A percentile compares a stretch with the other conserved stretches of the same genome.
These are phyloP conservation scores for Gorsachius goisagi DNA, from an alignment of 2,113 vertebrate genomes.

Conservation along the genomic window DNA sequence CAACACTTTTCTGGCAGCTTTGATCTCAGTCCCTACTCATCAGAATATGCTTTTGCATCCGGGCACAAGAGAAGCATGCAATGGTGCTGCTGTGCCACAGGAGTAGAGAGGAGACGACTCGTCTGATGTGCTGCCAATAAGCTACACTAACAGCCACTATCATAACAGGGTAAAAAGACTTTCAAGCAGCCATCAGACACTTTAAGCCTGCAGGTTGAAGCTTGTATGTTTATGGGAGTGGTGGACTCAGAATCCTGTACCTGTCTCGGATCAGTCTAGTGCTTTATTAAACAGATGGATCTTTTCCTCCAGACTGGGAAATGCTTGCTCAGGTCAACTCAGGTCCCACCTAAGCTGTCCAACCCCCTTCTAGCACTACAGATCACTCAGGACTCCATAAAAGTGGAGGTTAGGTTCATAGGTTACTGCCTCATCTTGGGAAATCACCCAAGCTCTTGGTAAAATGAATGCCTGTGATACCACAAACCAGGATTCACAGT, in stretches of 20 bases:
- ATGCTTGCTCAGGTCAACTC: neutral
- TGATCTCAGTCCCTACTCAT: neutral
- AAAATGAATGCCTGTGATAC: neutral
- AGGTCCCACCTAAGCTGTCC: neutral
- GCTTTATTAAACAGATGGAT: neutral
- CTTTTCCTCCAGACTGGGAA: neutral
- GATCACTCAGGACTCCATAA: neutral
- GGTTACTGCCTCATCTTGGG: neutral
- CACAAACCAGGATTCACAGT: neutral
- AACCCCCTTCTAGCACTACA: neutral
- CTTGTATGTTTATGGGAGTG: conserved; percentile 43
- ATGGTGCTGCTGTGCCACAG: neutral
- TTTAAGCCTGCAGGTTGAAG: conserved; percentile 36
- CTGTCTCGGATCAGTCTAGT: neutral
- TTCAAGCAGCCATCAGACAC: conserved; percentile 33
- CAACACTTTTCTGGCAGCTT: neutral
- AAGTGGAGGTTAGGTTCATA: no score
- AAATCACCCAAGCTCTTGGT: neutral
- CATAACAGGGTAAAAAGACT: neutral
- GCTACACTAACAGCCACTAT: conserved; percentile 29
- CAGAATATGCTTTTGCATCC: neutral
- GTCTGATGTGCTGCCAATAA: conserved; percentile 45
- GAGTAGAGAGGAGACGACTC: neutral
- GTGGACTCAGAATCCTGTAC: neutral
- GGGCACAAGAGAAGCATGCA: neutral